Conservation (phyloP, 2,113 vertebrate genomes). For the Neodontobutis hainanensis region DNA sequence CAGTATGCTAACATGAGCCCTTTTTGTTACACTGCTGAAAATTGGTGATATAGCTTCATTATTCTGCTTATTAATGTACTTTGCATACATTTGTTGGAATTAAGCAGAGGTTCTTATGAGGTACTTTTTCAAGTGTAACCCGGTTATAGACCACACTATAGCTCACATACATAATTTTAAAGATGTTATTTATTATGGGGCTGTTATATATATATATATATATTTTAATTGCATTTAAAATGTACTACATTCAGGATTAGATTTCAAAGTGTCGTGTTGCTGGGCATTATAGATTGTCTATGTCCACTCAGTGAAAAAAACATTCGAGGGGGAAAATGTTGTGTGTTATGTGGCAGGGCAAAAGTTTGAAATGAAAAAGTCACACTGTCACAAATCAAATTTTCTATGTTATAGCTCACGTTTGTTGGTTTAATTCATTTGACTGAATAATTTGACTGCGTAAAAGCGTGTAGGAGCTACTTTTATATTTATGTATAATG, state of each 20-base stretch:
- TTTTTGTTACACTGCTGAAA: slow-evolving; percentile 35
- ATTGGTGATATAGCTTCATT: slow-evolving; percentile 39
- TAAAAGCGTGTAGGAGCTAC: no score
- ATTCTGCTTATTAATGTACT: slow-evolving; percentile 47
- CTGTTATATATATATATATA: slow-evolving; percentile 34
- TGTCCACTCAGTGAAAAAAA: not conserved
- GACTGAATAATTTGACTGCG: no score
- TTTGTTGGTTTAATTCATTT: no score
- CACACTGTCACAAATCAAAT: no score
- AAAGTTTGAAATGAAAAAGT: no score
- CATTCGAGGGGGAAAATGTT: not conserved
- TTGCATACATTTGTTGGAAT: slow-evolving; percentile 45
- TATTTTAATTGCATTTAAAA: slow-evolving; percentile 36
- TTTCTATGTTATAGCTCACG: no score
- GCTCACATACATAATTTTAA: slow-evolving; percentile 17
- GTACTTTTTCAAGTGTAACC: slow-evolving; percentile 10
- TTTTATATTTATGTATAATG: no score
- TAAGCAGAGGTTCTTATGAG: slow-evolving; percentile 38
- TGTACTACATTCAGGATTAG: not conserved
- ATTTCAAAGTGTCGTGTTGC: not conserved
- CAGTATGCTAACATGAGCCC: slow-evolving; percentile 28
- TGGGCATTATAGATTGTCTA: not conserved
- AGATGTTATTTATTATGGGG: slow-evolving; percentile 24
- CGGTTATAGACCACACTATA: slow-evolving; percentile 40
- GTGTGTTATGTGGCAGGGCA: no score